These are phyloP conservation scores for Spizaetus ornatus DNA, from an alignment of 2,113 vertebrate genomes.

Conservation along the genomic window DNA sequence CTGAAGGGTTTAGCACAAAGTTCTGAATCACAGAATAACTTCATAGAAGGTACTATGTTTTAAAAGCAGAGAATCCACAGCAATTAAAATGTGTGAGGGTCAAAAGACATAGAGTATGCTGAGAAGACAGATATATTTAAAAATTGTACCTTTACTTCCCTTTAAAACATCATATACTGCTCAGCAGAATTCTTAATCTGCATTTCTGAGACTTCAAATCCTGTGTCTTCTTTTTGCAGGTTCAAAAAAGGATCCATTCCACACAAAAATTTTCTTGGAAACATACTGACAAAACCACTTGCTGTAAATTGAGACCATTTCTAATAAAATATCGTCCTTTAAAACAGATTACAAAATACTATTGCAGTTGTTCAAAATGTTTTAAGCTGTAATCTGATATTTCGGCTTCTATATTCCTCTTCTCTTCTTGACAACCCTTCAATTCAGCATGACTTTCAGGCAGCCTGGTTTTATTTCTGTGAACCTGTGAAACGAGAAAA, in stretches of 20 bases:
- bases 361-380: constrained; percentile 19
- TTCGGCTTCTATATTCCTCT: background rate
- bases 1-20: background rate
- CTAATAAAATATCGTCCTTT: constrained; percentile 49
- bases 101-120: background rate
- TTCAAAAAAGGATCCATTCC: background rate
- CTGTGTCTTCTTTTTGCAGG: background rate
- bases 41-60: background rate
- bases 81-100: background rate
- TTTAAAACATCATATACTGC: background rate
- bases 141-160: background rate
- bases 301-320: background rate
- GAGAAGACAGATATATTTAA: background rate
- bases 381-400: constrained; percentile 18
- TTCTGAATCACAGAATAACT: background rate
- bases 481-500: constrained; percentile 79
- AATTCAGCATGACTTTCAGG: constrained; percentile 85
- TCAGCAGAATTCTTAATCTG: background rate
- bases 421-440: constrained; percentile 42
- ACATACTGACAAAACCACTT: background rate
- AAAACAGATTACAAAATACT: constrained; percentile 45
- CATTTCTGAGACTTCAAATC: background rate
- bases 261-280: background rate
- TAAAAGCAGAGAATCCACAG: background rate
- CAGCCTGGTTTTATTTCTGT: constrained; percentile 87